Base-by-base conservation (phyloP, 2,797 vertebrate genomes). In the Phalloptychus januarius region DNA sequence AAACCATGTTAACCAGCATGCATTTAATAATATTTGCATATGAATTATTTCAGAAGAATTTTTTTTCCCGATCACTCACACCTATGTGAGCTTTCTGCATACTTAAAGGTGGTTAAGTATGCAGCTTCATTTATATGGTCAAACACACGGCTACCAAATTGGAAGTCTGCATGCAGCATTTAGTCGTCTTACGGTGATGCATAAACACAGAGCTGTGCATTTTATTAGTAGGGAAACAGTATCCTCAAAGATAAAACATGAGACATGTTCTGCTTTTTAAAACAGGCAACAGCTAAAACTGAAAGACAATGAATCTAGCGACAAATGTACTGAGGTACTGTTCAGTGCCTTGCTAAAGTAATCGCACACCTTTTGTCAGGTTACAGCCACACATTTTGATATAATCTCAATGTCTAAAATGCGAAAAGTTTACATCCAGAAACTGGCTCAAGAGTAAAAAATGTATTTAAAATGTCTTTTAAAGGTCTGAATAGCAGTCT, bases 91-190 rank as follows among this genome's bases (percentile, higher is more conserved):
- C 28, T n/a, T 40, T 74, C 50, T 56, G 72, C 23, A n/a, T 16
- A 42, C 36, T 40, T 40, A 54, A 52, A 12, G 20, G 20, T 50
- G 45, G 18, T 23, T 46, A 74, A 56, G 23, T 56, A n/a, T 7
- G 12, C 13, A 40, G 11, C 4, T n/a, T 15, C n/a, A 74, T 42
- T 33, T 13, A 42, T 23, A 38, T 42, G 12, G 33, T 28, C 50
- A 56, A 74, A 72, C 20, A 31, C 8, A 10, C 71, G 40, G 13
- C 38, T 33, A 72, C 45, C 45, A 48, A 72, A 74, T 58, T 74
- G 40, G 52, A 42, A 74, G 36, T 44, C 72, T 42, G 25, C 33
- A 52, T 2, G 15, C 33, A 72, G 46, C n/a, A 31, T 52, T 38
- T 25, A 52, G 46, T 7, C 4, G 23, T 58, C 42, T 45, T 20